Evolutionary conservation across 2,888 invertebrate species (phyloP).

Genomic region (Microctonus hyperodae): DNA sequence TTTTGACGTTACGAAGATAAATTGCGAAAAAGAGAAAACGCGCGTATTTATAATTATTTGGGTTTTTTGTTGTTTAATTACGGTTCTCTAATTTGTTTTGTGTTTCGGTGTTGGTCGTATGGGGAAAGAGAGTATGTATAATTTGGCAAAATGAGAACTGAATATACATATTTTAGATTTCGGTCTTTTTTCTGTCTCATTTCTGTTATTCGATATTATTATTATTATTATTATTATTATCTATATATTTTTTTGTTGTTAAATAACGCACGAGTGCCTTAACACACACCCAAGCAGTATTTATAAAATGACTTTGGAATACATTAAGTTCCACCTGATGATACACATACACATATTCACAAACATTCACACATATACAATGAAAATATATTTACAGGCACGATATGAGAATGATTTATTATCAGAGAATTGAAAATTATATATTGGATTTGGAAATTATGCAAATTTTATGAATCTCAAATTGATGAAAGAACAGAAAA

Average conservation of each 20-base stretch:
- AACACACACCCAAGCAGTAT: slow-evolving; percentile 31
- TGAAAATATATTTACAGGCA: neutral
- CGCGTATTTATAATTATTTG: slow-evolving; percentile 17
- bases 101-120: neutral
- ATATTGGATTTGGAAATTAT: neutral
- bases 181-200: neutral
- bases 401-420: neutral
- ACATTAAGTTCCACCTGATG: neutral
- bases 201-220: neutral
- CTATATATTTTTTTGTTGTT: neutral
- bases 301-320: slow-evolving; percentile 13
- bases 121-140: neutral
- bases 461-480: neutral
- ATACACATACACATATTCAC: slow-evolving; percentile 3
- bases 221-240: neutral
- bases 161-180: slow-evolving; percentile 9
- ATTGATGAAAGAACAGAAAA: neutral
- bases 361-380: neutral
- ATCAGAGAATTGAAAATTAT: neutral
- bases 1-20: neutral
- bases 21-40: neutral
- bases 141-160: no score
- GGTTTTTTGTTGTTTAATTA: slow-evolving; percentile 6
- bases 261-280: slow-evolving; percentile 34
- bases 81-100: neutral